Evolutionary conservation across 2,797 vertebrate genomes (phyloP), one percentile per base, ranked within the genome.

Genomic region (Helarctos malayanus): DNA sequence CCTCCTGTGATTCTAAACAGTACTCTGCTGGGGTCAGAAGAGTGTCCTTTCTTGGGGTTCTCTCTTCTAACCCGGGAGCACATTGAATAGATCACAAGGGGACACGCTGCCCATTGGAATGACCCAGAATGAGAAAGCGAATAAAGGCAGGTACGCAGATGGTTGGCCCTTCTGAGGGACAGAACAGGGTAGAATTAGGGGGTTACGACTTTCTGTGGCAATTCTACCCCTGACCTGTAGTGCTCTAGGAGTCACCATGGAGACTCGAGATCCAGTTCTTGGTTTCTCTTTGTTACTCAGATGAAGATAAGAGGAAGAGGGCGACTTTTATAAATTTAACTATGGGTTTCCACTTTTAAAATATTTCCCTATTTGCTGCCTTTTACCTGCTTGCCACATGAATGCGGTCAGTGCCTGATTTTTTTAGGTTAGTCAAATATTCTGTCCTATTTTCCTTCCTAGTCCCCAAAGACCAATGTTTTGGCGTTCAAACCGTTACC

Each of bases 201-300:
- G 82, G 23, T 18, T 54, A n/a, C 49, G 49, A 38, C 38, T 89
- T 73, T 86, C 35, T 82, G 68, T 94, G 41, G 38, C 23, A 57
- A 18, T 93, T 89, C 49, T 89, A 13, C 52, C 32, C 3, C 8
- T 15, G 52, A 47, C 56, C 32, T 2, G 25, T 3, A 18, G 65
- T 63, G 27, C 4, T 78, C 27, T 41, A 11, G 21, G 41, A 35
- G 59, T 92, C 68, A 23, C 54, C 0, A 0, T 52, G 56, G 84
- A 95, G 82, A 79, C 29, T 9, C 7, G 71, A 56, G 63, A 38
- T 38, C 10, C 15, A 45, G 12, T 56, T 80, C 7, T 32, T 21
- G n/a, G 23, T 80, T 96, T 95, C 92, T 87, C 52, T 91, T 65
- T 87, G 73, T 18, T 78, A 21, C 68, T 89, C 32, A 88, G 78